Evolutionary conservation across 2,888 invertebrate genomes (phyloP).

Genomic region (Pammene fasciana): DNA sequence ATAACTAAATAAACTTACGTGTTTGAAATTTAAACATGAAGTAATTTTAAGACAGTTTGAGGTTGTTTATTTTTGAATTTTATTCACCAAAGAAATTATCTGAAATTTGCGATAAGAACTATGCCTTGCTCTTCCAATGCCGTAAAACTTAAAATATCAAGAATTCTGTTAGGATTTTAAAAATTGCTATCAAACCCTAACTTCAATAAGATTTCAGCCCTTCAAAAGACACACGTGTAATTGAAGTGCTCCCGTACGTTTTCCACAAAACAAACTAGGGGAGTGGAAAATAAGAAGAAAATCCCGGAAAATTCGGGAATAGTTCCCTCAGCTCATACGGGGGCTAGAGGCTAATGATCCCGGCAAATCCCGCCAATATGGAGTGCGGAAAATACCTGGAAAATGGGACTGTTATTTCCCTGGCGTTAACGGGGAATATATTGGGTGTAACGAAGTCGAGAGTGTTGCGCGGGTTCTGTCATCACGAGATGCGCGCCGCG

Average conservation of each 20-base stretch:
- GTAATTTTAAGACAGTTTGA: no score
- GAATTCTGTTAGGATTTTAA: background rate
- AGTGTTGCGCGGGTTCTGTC: constrained; percentile 50
- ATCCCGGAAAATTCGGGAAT: constrained; percentile 71
- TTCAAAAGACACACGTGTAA: constrained; percentile 34
- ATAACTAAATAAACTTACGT: no score
- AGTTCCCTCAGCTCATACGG: constrained; percentile 67
- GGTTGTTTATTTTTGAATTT: no score
- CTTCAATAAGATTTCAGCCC: constrained; percentile 4
- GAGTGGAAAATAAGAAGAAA: constrained; percentile 60
- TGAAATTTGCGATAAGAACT: no score
- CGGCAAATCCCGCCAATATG: constrained; percentile 79
- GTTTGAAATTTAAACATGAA: no score
- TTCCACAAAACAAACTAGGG: constrained; percentile 51
- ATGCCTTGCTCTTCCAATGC: no score
- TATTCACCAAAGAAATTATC: no score
- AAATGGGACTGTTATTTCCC: constrained; percentile 72
- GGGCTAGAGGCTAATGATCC: constrained; percentile 75
- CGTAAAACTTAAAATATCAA: background rate
- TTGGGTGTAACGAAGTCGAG: constrained; percentile 55
- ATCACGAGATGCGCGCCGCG: background rate
- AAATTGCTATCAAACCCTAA: background rate
- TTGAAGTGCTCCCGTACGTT: constrained; percentile 23
- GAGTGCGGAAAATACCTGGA: constrained; percentile 79
- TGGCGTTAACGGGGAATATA: constrained; percentile 52